phyloP scores from a whole-genome alignment of 2,113 vertebrate genomes.

The Abramis brama region DNA sequence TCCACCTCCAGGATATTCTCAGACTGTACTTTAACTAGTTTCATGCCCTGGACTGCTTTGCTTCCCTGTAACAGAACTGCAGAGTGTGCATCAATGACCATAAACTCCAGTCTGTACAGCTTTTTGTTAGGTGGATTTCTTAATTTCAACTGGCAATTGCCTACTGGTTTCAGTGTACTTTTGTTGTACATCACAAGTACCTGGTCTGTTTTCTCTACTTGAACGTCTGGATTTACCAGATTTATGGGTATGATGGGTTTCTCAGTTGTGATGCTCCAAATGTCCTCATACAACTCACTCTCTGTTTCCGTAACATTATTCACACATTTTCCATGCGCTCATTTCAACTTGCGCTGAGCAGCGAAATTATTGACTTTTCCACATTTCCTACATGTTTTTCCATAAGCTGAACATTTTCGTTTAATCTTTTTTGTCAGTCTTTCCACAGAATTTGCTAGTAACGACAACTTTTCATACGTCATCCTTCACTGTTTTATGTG shows the following conservation, averaged over 20 bases:
- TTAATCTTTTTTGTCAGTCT: constrained; percentile 30
- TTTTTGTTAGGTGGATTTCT: constrained; percentile 1
- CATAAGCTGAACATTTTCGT: constrained; percentile 23
- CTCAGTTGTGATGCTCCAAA: not conserved
- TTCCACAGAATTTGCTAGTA: constrained; percentile 44
- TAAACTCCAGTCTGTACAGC: not conserved
- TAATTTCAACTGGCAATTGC: constrained; percentile 29
- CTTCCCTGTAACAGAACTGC: no score
- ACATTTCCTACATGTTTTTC: constrained; percentile 49
- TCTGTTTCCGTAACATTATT: not conserved
- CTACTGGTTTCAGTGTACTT: constrained; percentile 8
- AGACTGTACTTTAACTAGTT: constrained; percentile 6
- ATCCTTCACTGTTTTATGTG: not conserved
- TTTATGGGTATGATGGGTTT: not conserved
- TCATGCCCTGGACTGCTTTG: not conserved
- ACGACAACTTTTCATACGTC: not conserved
- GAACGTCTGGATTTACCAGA: not conserved
- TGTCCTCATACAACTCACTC: constrained; percentile 34
- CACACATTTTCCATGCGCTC: constrained; percentile 10
- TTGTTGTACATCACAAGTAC: not conserved
- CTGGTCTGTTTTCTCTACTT: not conserved
- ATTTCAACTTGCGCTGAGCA: constrained; percentile 34
- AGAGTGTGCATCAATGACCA: no score
- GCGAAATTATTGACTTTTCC: constrained; percentile 52
- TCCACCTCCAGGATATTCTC: constrained; percentile 29